phyloP scores from a whole-genome alignment of 2,888 invertebrate species.

The Loripinus fragilis region DNA sequence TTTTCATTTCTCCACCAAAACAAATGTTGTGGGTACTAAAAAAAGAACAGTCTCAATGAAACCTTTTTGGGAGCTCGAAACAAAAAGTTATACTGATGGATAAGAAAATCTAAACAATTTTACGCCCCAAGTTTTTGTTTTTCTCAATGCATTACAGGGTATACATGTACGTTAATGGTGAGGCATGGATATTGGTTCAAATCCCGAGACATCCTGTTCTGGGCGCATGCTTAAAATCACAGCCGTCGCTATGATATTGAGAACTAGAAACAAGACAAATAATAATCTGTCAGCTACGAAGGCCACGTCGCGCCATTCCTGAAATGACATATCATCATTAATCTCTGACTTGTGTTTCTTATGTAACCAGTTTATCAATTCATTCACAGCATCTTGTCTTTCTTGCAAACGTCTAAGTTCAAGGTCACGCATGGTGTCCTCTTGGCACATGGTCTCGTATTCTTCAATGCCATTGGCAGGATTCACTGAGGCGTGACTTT shows the following conservation, averaged over 20 bases:
- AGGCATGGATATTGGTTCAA: conserved; percentile 9
- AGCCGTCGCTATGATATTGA: conserved; percentile 70
- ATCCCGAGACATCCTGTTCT: conserved; percentile 56
- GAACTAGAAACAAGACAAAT: conserved; percentile 71
- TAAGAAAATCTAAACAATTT: too few species aligned
- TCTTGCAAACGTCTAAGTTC: conserved; percentile 47
- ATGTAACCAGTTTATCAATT: conserved; percentile 68
- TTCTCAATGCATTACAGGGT: too few species aligned
- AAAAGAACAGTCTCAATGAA: too few species aligned
- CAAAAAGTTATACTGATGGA: too few species aligned
- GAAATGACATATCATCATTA: conserved; percentile 67
- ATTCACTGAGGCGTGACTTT: conserved; percentile 29
- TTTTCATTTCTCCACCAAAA: too few species aligned
- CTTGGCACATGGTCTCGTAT: conserved; percentile 3
- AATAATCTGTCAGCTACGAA: conserved; percentile 74
- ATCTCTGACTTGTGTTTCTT: conserved; percentile 67
- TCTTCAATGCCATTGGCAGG: conserved; percentile 24
- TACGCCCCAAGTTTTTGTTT: too few species aligned
- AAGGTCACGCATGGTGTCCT: conserved; percentile 16
- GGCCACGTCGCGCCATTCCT: conserved; percentile 77
- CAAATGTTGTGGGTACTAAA: too few species aligned
- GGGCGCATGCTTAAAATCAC: conserved; percentile 74
- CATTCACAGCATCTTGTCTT: conserved; percentile 63
- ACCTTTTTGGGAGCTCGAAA: too few species aligned
- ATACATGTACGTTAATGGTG: not conserved